Base-by-base conservation (phyloP, 2,888 invertebrate species). In the Idaea dimidiata region DNA sequence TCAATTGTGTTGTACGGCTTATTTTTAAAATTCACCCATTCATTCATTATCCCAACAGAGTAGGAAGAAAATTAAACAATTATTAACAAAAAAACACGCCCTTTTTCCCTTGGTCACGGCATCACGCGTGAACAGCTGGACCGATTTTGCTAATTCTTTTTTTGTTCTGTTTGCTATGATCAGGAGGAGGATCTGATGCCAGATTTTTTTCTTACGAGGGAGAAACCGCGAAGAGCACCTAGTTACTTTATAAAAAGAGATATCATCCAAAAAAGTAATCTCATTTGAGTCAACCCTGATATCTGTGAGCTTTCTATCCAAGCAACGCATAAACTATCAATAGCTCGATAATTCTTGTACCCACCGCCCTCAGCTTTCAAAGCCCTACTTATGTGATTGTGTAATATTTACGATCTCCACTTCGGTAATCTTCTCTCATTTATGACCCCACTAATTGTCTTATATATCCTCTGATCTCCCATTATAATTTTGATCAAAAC, bases 331-430 rank as follows among this genome's bases (percentile, higher is more conserved):
- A 71, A 67, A 70, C 79, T 79, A 82, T 83, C 79, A 80, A 83
- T 79, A 82, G 77, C 74, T 75, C 72, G 72, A 82, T 78, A 79
- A 80, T 75, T 77, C 61, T 66, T 68, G 69, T 71, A 71, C 24
- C 24, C 24, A 24, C 71, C 72, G 72, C 73, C 73, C 69, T 70
- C 72, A 68, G 78, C 77, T 82, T 81, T 82, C 75, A 79, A 78
- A 85, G 79, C 80, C 70, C 76, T 77, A 74, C 65, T 86, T 82
- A 79, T 79, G 81, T 81, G 85, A 87, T 80, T 72, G 74, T 76
- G 77, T 78, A 84, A 83, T 78, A 79, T 75, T 80, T 71, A 66
- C 73, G 66, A 61, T 70, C 64, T 77, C 74, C 65, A 75, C 79
- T 82, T 81, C 75, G 76, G 81, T 78, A 82, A 83, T 80, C 76